Evolutionary conservation across 2,113 vertebrate genomes (phyloP).

Genomic region (Mixornis gularis): DNA sequence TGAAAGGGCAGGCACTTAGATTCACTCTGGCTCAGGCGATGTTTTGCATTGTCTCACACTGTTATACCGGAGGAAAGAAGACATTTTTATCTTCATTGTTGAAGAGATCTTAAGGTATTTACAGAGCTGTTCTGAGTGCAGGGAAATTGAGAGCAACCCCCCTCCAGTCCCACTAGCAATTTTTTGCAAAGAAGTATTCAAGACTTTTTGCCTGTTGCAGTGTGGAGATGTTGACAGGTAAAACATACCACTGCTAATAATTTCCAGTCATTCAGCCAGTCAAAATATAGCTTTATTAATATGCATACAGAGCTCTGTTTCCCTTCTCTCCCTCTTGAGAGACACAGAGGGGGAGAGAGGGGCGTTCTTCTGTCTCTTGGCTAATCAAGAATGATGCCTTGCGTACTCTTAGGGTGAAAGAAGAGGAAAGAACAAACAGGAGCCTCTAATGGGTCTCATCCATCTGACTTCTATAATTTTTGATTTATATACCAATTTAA

Average conservation of each 20-base stretch:
- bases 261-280: slow-evolving; percentile 49
- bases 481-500: slow-evolving; percentile 54
- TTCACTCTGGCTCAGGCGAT: not conserved
- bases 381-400: slow-evolving; percentile 55
- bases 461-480: slow-evolving; percentile 29
- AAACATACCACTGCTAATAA: slow-evolving; percentile 38
- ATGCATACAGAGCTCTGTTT: slow-evolving; percentile 24
- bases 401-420: slow-evolving; percentile 29
- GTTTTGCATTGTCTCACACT: not conserved
- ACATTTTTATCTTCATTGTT: not conserved
- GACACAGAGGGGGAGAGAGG: slow-evolving; percentile 1
- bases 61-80: not conserved
- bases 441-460: slow-evolving; percentile 32
- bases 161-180: not conserved
- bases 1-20: not conserved
- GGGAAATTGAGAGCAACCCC: not conserved
- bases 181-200: not conserved
- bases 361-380: slow-evolving; percentile 13
- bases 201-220: not conserved
- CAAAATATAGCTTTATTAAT: slow-evolving; percentile 67
- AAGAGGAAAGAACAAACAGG: slow-evolving; percentile 22
- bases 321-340: slow-evolving; percentile 23
- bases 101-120: not conserved
- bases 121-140: not conserved
- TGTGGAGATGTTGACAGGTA: slow-evolving; percentile 48